These are phyloP conservation scores for Panagrolaimus sp. DNA, from an alignment of 1,140 invertebrate species.

Conservation along the genomic window DNA sequence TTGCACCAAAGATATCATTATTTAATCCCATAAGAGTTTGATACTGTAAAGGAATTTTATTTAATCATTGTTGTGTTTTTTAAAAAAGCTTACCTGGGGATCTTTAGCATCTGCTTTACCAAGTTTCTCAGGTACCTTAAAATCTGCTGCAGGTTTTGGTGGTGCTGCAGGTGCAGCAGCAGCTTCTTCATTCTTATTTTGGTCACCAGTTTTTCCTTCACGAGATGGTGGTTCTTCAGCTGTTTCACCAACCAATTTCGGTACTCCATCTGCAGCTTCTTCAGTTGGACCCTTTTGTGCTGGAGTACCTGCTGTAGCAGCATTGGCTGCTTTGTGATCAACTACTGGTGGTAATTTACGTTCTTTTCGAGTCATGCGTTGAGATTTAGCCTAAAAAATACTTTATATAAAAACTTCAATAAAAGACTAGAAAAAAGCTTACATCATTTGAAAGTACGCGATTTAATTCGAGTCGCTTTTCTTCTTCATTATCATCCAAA, in stretches of 20 bases:
- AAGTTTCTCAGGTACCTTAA: constrained; percentile 15
- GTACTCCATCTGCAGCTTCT: constrained; percentile 23
- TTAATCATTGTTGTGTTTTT: too few relatives aligned
- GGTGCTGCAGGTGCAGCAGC: neutral
- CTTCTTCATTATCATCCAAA: constrained; percentile 8
- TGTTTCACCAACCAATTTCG: constrained; percentile 17
- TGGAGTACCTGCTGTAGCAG: neutral
- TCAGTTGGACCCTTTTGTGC: neutral
- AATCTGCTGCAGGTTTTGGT: neutral
- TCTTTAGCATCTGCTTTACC: constrained; percentile 23
- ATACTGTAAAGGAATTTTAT: neutral
- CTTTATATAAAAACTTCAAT: neutral
- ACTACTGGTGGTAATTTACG: neutral
- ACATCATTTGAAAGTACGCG: neutral
- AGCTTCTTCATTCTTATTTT: neutral
- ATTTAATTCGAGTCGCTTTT: neutral
- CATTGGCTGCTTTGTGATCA: neutral
- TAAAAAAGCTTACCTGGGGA: neutral
- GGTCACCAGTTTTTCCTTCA: neutral
- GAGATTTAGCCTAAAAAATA: neutral
- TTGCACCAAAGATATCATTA: constrained; percentile 14
- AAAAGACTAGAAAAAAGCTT: neutral
- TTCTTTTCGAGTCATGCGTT: neutral
- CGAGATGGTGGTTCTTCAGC: constrained; percentile 9
- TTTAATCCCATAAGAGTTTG: constrained; percentile 12